Conservation (phyloP, 2,888 invertebrate species). For the Pachymerium ferrugineum region DNA sequence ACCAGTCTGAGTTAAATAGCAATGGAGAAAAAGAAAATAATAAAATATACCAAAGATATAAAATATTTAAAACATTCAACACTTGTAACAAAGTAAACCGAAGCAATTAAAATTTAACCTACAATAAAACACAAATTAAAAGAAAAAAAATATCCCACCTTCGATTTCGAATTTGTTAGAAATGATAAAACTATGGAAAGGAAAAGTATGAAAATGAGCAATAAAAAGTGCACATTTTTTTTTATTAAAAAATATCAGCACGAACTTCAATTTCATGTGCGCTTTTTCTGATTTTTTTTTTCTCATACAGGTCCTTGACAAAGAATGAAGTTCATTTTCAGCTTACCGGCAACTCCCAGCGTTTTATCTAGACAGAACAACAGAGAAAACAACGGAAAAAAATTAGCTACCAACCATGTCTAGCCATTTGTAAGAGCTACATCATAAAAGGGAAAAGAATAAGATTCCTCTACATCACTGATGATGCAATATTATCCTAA, state of each 20-base stretch:
- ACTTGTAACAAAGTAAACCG: not conserved
- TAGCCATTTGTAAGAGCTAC: constrained; percentile 16
- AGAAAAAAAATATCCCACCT: not conserved
- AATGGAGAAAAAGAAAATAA: not conserved
- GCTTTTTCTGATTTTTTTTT: not conserved
- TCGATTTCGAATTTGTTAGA: not conserved
- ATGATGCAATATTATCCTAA: constrained; percentile 9
- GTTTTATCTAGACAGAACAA: constrained; percentile 3
- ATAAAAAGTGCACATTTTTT: not conserved
- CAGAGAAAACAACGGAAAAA: not conserved
- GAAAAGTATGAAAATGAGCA: not conserved
- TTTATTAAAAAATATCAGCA: not conserved
- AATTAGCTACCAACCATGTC: constrained; percentile 21
- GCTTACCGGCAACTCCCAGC: constrained; percentile 17
- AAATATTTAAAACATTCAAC: not conserved
- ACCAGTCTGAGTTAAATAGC: constrained; percentile 4
- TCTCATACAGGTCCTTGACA: not conserved
- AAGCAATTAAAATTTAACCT: not conserved
- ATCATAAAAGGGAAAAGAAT: not conserved
- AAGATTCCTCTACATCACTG: not conserved
- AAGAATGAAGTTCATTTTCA: not conserved
- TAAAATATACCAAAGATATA: constrained; percentile 1
- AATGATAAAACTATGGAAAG: not conserved
- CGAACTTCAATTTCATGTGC: not conserved
- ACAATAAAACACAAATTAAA: not conserved